Evolutionary conservation across 2,113 vertebrate genomes (phyloP).

Genomic region (Tragulus kanchil): DNA sequence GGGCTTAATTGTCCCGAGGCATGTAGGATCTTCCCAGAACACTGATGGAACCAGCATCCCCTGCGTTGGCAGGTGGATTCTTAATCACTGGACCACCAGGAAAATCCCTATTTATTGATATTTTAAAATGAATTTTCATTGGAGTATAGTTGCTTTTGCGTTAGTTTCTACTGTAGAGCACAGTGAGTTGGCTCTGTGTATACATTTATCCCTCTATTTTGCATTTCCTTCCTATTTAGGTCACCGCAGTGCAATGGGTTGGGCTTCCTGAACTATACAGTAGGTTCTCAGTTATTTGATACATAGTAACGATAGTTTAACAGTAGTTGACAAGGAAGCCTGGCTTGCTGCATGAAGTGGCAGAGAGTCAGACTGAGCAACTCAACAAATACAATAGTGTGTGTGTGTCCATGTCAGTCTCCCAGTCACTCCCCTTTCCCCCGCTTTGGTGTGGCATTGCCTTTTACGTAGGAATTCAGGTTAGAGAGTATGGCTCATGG

Average conservation of each 20-base stretch:
- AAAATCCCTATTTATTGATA: background rate
- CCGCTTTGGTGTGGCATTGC: background rate
- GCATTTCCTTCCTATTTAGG: background rate
- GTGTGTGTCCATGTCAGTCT: background rate
- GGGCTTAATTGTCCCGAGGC: background rate
- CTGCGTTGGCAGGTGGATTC: background rate
- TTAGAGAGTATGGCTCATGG: background rate
- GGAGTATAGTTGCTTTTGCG: background rate
- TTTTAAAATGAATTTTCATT: background rate
- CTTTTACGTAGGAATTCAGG: background rate
- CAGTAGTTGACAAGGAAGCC: background rate
- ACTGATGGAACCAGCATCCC: background rate
- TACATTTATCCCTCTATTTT: background rate
- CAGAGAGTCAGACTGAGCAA: background rate
- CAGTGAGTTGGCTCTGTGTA: background rate
- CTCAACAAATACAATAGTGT: background rate
- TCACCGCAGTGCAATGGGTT: background rate
- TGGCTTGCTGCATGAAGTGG: background rate
- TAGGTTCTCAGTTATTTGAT: background rate
- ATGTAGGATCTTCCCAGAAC: background rate
- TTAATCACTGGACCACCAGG: background rate
- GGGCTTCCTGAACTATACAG: background rate
- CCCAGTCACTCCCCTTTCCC: background rate
- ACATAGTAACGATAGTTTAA: background rate
- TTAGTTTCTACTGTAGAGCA: background rate